Evolutionary conservation across 2,888 invertebrate species (phyloP).

Genomic region (Melolontha melolontha): DNA sequence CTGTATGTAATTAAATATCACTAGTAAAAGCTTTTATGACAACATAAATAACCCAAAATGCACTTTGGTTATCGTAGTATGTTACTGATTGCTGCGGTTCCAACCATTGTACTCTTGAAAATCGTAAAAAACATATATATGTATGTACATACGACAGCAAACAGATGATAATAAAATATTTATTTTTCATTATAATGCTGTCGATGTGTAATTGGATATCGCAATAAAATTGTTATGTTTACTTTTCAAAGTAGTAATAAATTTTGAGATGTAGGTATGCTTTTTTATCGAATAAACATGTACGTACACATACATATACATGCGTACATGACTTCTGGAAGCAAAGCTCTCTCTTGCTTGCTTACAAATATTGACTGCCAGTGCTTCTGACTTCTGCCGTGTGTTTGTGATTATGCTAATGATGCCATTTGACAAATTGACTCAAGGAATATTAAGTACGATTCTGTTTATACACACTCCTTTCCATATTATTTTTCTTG

Average conservation of each 20-base stretch:
- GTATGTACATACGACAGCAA: constrained; percentile 12
- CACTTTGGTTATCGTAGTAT: constrained; percentile 21
- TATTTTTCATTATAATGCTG: constrained; percentile 41
- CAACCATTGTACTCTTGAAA: constrained; percentile 30
- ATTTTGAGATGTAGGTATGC: constrained; percentile 39
- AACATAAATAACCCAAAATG: constrained; percentile 37
- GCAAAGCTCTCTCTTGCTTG: constrained; percentile 10
- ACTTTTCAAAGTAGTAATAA: constrained; percentile 41
- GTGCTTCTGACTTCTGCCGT: constrained; percentile 39
- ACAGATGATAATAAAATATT: constrained; percentile 43
- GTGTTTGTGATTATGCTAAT: constrained; percentile 48
- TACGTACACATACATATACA: not conserved
- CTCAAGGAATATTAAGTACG: constrained; percentile 45
- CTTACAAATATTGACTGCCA: constrained; percentile 44
- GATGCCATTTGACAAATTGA: constrained; percentile 49
- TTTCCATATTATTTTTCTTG: constrained; percentile 32
- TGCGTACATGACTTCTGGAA: constrained; percentile 3
- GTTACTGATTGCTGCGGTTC: constrained; percentile 7
- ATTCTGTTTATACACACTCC: constrained; percentile 40
- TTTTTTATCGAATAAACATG: constrained; percentile 18
- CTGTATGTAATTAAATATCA: constrained; percentile 24
- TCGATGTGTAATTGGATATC: constrained; percentile 43
- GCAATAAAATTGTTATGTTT: constrained; percentile 44
- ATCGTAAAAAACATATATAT: constrained; percentile 36
- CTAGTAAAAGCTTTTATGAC: constrained; percentile 28